Evolutionary conservation across 1,140 invertebrate genomes (phyloP).

Genomic region (Tetragnatha versicolor): DNA sequence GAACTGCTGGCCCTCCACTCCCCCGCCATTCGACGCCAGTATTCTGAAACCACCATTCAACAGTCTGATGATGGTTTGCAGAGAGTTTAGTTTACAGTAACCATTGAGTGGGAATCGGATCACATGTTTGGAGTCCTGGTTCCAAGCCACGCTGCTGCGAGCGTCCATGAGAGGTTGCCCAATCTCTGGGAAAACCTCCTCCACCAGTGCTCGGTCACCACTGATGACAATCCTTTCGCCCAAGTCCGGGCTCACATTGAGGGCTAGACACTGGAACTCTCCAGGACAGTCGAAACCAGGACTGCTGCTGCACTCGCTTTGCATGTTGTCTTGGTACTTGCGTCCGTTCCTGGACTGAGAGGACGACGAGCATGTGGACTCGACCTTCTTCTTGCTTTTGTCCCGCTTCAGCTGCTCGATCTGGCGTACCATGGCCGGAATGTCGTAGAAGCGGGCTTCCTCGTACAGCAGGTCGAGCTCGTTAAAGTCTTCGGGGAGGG

Average conservation of each 20-base stretch:
- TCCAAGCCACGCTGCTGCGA: constrained; percentile 80
- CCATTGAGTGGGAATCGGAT: constrained; percentile 91
- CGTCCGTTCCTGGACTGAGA: constrained; percentile 36
- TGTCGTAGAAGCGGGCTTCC: constrained; percentile 91
- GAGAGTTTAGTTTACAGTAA: constrained; percentile 89
- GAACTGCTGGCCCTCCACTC: constrained; percentile 90
- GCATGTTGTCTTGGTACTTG: constrained; percentile 37
- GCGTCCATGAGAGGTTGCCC: constrained; percentile 83
- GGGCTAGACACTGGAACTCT: constrained; percentile 81
- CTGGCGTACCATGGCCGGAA: constrained; percentile 72
- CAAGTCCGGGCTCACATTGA: constrained; percentile 87
- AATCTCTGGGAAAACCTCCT: constrained; percentile 82
- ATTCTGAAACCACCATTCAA: constrained; percentile 84
- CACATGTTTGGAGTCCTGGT: constrained; percentile 82
- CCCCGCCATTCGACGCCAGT: constrained; percentile 84
- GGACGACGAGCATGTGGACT: constrained; percentile 18
- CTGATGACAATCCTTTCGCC: constrained; percentile 70
- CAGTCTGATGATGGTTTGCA: constrained; percentile 86
- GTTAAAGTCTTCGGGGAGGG: constrained; percentile 85
- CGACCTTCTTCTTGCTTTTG: constrained; percentile 58
- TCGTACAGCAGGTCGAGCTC: constrained; percentile 90
- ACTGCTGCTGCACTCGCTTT: constrained; percentile 31
- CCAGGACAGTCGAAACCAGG: constrained; percentile 46
- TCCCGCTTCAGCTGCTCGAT: constrained; percentile 80
- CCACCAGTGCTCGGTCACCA: constrained; percentile 64